Evolutionary conservation across 2,888 invertebrate species (phyloP).

Genomic region (Antitype chi): DNA sequence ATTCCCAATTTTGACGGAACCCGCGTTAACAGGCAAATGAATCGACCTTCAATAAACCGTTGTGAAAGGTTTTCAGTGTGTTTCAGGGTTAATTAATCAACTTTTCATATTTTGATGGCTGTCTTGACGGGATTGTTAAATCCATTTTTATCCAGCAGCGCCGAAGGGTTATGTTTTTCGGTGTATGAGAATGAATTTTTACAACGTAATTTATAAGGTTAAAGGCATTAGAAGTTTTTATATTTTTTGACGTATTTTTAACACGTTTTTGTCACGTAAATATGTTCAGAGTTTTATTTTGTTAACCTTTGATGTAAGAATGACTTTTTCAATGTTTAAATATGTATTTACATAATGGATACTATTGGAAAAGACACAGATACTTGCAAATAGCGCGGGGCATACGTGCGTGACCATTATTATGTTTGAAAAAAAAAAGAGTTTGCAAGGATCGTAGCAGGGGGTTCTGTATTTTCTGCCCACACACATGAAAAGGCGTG

Average conservation of each 20-base stretch:
- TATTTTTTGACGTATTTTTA: neutral
- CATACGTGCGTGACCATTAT: too few species aligned
- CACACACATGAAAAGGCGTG: neutral
- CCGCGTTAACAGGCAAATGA: constrained; percentile 55
- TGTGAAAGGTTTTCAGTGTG: constrained; percentile 60
- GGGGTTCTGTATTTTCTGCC: neutral
- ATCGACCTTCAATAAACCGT: constrained; percentile 60
- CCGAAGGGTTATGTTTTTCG: neutral
- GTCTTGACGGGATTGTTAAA: constrained; percentile 25
- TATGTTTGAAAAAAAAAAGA: neutral
- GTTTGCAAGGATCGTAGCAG: neutral
- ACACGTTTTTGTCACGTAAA: too few species aligned
- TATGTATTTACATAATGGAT: neutral
- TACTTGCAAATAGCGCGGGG: neutral
- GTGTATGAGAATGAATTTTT: neutral
- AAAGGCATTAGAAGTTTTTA: too few species aligned
- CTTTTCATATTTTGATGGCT: constrained; percentile 54
- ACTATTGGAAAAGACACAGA: too few species aligned
- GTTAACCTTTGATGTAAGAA: neutral
- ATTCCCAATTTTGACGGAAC: constrained; percentile 56
- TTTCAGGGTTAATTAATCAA: constrained; percentile 63
- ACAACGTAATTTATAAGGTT: neutral
- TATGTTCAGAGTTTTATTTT: neutral
- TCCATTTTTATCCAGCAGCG: constrained; percentile 6
- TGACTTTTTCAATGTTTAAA: neutral